Evolutionary conservation across 2,113 vertebrate genomes (phyloP).

Genomic region (Machaerirhynchus nigripectus): DNA sequence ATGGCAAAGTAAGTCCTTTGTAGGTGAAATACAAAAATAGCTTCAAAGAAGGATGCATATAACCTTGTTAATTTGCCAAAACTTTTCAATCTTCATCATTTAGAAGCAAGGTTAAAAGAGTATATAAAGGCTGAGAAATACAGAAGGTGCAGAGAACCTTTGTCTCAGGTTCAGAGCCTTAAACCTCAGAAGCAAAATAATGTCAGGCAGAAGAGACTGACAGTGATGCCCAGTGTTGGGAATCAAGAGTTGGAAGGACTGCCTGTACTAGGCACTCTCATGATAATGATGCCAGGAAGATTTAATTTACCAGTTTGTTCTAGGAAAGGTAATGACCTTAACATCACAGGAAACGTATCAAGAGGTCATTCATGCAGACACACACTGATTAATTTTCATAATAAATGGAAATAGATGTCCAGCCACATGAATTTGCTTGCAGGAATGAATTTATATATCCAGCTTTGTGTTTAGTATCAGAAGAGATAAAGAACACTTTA

Average conservation of each 20-base stretch:
- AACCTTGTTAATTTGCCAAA: slow-evolving; percentile 36
- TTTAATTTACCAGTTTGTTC: slow-evolving; percentile 34
- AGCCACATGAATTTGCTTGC: neutral
- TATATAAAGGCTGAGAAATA: neutral
- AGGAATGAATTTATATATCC: neutral
- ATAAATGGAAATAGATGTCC: slow-evolving; percentile 8
- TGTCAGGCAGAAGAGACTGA: neutral
- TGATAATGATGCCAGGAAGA: neutral
- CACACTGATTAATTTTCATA: slow-evolving; percentile 4
- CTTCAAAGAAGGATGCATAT: neutral
- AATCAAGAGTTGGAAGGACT: neutral
- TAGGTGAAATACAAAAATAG: slow-evolving; percentile 10
- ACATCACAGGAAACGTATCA: neutral
- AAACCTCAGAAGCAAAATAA: neutral
- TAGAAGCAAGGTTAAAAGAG: slow-evolving; percentile 4
- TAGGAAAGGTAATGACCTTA: slow-evolving; percentile 49
- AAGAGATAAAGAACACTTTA: neutral
- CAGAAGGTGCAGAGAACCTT: neutral
- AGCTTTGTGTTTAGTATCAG: neutral
- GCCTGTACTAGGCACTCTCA: neutral
- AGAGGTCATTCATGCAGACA: slow-evolving; percentile 7
- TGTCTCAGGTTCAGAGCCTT: neutral
- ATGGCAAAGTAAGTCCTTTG: slow-evolving; percentile 7
- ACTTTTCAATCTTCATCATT: slow-evolving; percentile 29
- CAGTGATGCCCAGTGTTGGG: neutral